Conservation (phyloP, 2,113 vertebrate species). For the Takifugu flavidus region DNA sequence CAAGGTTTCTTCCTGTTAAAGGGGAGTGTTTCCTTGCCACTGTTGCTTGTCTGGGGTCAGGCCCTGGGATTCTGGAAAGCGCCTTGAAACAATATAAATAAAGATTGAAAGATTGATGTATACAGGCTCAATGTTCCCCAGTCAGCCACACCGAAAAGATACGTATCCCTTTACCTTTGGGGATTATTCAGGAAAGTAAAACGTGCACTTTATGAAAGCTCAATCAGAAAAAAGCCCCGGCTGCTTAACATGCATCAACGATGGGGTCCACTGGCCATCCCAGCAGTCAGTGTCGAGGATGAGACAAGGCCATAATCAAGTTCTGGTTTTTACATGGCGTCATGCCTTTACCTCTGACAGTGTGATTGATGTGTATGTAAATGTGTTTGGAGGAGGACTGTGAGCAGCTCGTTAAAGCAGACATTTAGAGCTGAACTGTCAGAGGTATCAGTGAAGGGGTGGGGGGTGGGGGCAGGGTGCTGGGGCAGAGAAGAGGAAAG, state of each 20-base stretch:
- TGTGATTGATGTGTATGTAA: conserved; percentile 75
- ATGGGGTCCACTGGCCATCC: conserved; percentile 60
- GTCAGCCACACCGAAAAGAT: no score
- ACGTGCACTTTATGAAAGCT: no score
- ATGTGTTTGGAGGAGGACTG: conserved; percentile 72
- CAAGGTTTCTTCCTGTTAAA: no score
- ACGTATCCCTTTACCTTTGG: no score
- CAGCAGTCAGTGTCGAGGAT: conserved; percentile 66
- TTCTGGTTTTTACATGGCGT: conserved; percentile 71
- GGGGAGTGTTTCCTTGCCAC: no score
- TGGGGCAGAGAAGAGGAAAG: conserved; percentile 25
- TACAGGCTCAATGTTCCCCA: no score
- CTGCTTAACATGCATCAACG: conserved; percentile 66
- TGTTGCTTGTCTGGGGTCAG: no score
- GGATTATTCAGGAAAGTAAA: no score
- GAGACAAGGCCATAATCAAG: conserved; percentile 73
- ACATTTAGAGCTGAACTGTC: conserved; percentile 66
- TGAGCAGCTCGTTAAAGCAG: conserved; percentile 73
- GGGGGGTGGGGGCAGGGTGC: conserved; percentile 30
- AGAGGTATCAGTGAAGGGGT: conserved; percentile 46
- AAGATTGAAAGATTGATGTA: no score
- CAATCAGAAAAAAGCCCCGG: conserved; percentile 47
- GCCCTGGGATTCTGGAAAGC: no score
- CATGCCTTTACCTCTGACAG: conserved; percentile 72
- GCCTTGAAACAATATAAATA: no score